These are phyloP conservation scores for Dione vanillae DNA, from an alignment of 2,888 invertebrate species.

Conservation along the genomic window DNA sequence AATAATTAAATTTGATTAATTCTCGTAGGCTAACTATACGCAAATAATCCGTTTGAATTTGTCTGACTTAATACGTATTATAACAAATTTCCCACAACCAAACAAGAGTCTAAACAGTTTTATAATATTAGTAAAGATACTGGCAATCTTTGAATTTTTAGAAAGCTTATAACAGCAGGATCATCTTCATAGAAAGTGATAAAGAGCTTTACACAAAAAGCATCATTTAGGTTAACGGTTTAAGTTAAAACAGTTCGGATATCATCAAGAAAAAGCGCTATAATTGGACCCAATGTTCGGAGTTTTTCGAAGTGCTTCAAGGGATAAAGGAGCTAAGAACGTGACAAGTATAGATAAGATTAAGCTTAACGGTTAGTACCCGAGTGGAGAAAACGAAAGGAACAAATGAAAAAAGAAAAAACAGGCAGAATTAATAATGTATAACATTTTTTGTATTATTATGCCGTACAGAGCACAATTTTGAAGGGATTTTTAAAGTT, in stretches of 20 bases:
- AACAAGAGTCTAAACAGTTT: too few relatives aligned
- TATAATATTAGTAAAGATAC: too few relatives aligned
- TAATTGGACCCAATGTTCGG: background rate
- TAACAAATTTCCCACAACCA: too few relatives aligned
- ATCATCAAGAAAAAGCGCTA: background rate
- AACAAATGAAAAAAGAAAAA: background rate
- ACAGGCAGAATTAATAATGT: background rate
- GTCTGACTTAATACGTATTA: too few relatives aligned
- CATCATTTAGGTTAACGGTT: background rate
- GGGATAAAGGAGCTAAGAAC: background rate
- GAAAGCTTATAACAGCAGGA: background rate
- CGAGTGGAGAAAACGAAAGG: background rate
- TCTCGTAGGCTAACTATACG: background rate
- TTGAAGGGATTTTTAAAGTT: too few relatives aligned
- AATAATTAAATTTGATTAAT: too few relatives aligned
- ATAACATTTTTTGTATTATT: too few relatives aligned
- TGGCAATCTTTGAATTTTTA: background rate
- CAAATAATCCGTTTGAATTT: too few relatives aligned
- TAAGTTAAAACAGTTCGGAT: background rate
- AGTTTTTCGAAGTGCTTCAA: constrained; percentile 3
- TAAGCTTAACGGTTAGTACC: background rate
- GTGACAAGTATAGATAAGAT: constrained; percentile 9
- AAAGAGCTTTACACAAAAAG: background rate
- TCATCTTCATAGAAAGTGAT: background rate
- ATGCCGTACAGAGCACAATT: too few relatives aligned